Evolutionary conservation across 2,888 invertebrate species (phyloP).

Genomic region (Drosophila mercatorum): DNA sequence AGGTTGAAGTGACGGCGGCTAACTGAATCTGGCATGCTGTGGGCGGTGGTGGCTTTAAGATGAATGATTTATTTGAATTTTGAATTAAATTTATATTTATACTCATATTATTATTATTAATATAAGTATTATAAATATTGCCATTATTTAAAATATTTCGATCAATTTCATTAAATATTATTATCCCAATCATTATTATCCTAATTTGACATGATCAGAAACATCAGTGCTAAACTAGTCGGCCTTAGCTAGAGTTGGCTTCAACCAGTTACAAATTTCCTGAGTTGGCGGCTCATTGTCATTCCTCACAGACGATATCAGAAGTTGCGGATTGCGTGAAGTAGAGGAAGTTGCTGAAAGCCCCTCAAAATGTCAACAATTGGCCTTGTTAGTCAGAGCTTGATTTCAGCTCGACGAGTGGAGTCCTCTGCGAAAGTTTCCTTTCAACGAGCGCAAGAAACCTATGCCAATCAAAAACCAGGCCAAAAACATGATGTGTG

Average conservation of each 20-base stretch:
- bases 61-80: background rate
- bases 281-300: constrained; percentile 23
- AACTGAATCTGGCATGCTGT: background rate
- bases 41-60: background rate
- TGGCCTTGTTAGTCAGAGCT: constrained; percentile 60
- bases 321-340: constrained; percentile 24
- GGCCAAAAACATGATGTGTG: constrained; percentile 26
- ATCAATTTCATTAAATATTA: no score
- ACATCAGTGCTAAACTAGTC: background rate
- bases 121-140: no score
- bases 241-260: background rate
- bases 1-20: background rate
- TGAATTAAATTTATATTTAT: no score
- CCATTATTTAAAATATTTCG: no score
- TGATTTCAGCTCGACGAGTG: constrained; percentile 23
- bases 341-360: constrained; percentile 30
- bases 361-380: constrained; percentile 53
- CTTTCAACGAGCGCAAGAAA: constrained; percentile 23
- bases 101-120: background rate
- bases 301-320: constrained; percentile 10
- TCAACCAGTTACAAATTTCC: background rate
- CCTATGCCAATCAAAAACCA: constrained; percentile 34
- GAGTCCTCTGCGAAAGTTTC: constrained; percentile 2
- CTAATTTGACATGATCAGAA: no score
- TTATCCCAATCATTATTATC: no score